These are phyloP conservation scores for Loxodonta africana DNA, from an alignment of 2,113 vertebrate genomes.

Conservation along the genomic window DNA sequence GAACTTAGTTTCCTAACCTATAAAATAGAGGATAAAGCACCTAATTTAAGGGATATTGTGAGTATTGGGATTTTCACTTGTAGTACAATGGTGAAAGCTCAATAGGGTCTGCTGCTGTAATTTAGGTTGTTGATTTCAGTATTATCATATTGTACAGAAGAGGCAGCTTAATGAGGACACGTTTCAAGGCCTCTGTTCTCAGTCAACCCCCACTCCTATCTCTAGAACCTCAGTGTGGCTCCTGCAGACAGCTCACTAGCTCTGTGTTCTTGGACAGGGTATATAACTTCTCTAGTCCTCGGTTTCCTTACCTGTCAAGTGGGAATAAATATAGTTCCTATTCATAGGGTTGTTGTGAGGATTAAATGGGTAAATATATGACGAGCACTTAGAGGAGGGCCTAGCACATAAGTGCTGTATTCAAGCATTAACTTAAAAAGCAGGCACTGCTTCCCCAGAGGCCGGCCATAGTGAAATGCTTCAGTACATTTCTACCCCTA, in stretches of 20 bases:
- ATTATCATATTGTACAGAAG: not conserved
- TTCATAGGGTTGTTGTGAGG: not conserved
- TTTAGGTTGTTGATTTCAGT: not conserved
- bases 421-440: not conserved
- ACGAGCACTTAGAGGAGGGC: not conserved
- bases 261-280: not conserved
- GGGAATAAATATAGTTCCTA: not conserved
- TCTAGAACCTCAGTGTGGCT: not conserved
- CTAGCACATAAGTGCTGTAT: not conserved
- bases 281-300: not conserved
- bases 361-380: not conserved
- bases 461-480: too few species aligned
- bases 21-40: not conserved
- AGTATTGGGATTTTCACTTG: not conserved
- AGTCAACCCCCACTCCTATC: too few species aligned
- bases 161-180: not conserved
- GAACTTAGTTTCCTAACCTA: not conserved
- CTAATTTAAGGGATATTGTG: not conserved
- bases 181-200: not conserved
- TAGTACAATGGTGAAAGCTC: not conserved
- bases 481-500: not conserved
- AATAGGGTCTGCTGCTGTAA: not conserved
- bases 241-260: not conserved
- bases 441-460: not conserved
- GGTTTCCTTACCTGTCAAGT: not conserved